phyloP scores from a whole-genome alignment of 1,140 invertebrate genomes.

The Eciton burchellii region DNA sequence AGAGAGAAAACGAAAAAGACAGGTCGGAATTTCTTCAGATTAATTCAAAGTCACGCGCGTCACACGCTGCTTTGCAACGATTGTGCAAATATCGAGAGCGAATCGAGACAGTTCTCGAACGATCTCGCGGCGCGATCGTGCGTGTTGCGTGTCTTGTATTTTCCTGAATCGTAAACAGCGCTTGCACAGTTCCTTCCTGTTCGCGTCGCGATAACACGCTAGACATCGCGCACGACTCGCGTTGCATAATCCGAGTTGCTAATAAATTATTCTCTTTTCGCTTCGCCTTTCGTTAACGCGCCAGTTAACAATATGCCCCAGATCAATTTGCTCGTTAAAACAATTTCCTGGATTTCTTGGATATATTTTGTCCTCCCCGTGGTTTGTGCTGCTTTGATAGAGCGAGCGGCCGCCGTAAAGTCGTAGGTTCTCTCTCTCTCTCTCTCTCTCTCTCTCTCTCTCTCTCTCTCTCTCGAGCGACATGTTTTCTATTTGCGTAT shows the following conservation, averaged over 20 bases:
- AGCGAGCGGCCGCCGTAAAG: too few relatives aligned
- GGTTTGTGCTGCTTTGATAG: too few relatives aligned
- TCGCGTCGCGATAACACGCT: constrained; percentile 1
- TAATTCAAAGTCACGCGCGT: constrained; percentile 31
- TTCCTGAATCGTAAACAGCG: constrained; percentile 33
- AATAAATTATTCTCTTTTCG: neutral
- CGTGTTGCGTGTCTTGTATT: constrained; percentile 21
- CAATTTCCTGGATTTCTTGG: too few relatives aligned
- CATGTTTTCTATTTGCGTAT: constrained; percentile 12
- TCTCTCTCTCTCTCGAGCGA: constrained; percentile 12
- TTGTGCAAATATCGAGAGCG: neutral
- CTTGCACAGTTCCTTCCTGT: neutral
- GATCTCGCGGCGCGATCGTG: constrained; percentile 49
- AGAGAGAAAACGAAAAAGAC: too few relatives aligned
- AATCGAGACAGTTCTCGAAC: neutral
- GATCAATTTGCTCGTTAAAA: neutral
- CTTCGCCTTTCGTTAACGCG: neutral
- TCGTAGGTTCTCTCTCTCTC: neutral
- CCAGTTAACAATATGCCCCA: neutral
- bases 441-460: constrained; percentile 36
- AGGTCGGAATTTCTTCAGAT: neutral
- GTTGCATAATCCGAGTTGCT: neutral
- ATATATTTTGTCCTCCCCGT: neutral
- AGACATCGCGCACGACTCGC: neutral
- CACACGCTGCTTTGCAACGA: constrained; percentile 10